Evolutionary conservation across 2,888 invertebrate genomes (phyloP), one percentile per base, ranked within the genome.

Genomic region (Eutolmus rufibarbis): DNA sequence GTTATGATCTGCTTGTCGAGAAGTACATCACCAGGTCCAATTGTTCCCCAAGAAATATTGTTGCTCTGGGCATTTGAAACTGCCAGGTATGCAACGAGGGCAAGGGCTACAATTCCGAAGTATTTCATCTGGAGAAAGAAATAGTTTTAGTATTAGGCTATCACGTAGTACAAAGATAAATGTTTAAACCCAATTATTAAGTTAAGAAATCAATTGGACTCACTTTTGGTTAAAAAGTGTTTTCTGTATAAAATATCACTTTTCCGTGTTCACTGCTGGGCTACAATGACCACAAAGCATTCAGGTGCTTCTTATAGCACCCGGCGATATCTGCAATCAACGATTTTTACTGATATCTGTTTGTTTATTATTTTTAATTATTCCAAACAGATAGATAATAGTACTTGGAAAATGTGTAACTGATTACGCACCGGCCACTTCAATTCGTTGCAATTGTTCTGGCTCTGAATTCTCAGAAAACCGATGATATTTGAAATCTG

Each of bases 1-100:
- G 89, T 37, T 8, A 92, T 88, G 46, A 87, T 86, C 28, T 88
- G 81, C n/a, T 34, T 23, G 66, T 78, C 81, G 12, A 86, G 12
- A 0, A 86, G 19, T 3, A 34, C 12, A 40, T 88, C 88, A 23
- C 31, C 66, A 14, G 74, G 74, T 51, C 86, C 85, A 56, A 87
- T 28, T 8, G 12, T 2, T n/a, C 88, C 88, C 87, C 88, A 88
- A 19, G 77, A 77, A 12, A 78, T 74, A 46, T 89, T 87, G 43
- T 87, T 81, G 40, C 79, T 79, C 34, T 82, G 57, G 9, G 85
- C 85, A 74, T 40, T 43, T 43, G 74, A 9, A 34, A 23, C 16
- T 9, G 46, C 85, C 5, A 46, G 46, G 56, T 1, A 46, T 14
- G 85, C 74, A 74, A 85, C 46, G 23, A 85, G n/a, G 16, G 51